Base-by-base conservation (phyloP, 2,888 invertebrate genomes). In the Pyrocoelia pectoralis region DNA sequence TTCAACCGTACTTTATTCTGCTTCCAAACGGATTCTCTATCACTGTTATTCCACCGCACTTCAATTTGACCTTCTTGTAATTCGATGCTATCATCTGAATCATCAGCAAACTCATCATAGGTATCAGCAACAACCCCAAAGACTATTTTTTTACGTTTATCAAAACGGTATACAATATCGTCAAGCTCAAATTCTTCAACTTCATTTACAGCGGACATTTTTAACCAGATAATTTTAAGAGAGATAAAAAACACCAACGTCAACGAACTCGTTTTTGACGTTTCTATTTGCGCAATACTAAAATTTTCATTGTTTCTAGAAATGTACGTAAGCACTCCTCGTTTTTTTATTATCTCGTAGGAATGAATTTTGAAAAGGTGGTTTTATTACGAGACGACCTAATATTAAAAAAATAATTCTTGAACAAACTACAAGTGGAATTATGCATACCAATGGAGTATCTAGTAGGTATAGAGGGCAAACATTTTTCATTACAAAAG, bases 101-200 rank as follows among this genome's bases (percentile, higher is more conserved):
- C 93, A 80, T 94, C 94, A 75, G 93, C 93, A 72, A 92, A 89
- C 79, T 90, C 89, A 79, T 95, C 95, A 76, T 93, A 92, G 81
- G 94, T 96, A 82, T 95, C 93, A 78, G 94, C 87, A 69, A 97
- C 94, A 80, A 96, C 88, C 54, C 97, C 97, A 83, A 95, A 95
- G 77, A 92, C 90, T 74, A 94, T 90, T 78, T 91, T 91, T 70
- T 95, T 94, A 73, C 89, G 89, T 77, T 92, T 92, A 82, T 93
- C 92, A 80, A 95, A 90, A 82, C 93, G 89, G 84, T 92, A 97
- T 74, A 97, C 94, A 55, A 81, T 73, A 73, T 81, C 81, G 70
- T 81, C 79, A 15, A 76, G 69, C 68, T 81, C 81, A 69, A 81
- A 81, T 69, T 81, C 80, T 69, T 80, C 79, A n/a, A 79, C 77